Conservation (phyloP, 2,888 invertebrate species). For the Escarpia spicata region DNA sequence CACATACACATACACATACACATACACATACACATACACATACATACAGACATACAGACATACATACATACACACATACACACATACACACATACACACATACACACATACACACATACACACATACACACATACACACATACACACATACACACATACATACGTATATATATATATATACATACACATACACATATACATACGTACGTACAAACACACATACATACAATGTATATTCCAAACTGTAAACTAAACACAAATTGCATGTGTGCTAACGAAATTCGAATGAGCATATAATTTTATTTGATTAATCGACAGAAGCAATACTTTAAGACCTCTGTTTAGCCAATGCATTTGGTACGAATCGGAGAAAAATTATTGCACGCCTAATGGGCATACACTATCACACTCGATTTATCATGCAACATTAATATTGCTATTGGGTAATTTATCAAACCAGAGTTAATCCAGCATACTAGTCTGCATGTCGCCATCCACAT, state of each 20-base stretch:
- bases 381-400: constrained; percentile 1
- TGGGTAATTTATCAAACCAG: not conserved
- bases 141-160: too few relatives aligned
- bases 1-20: too few relatives aligned
- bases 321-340: not conserved
- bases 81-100: too few relatives aligned
- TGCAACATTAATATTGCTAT: not conserved
- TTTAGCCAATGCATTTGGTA: not conserved
- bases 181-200: not conserved
- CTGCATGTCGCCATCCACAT: not conserved
- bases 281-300: not conserved
- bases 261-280: not conserved
- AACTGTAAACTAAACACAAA: too few relatives aligned
- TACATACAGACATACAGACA: too few relatives aligned
- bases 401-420: not conserved
- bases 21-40: too few relatives aligned
- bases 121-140: not conserved
- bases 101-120: too few relatives aligned
- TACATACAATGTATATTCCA: too few relatives aligned
- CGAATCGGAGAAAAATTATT: not conserved
- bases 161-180: too few relatives aligned
- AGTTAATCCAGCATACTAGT: not conserved
- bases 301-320: not conserved
- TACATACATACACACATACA: too few relatives aligned
- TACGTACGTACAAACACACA: not conserved